Base-by-base conservation (phyloP, 2,888 invertebrate genomes). In the Ophion ventricosus region DNA sequence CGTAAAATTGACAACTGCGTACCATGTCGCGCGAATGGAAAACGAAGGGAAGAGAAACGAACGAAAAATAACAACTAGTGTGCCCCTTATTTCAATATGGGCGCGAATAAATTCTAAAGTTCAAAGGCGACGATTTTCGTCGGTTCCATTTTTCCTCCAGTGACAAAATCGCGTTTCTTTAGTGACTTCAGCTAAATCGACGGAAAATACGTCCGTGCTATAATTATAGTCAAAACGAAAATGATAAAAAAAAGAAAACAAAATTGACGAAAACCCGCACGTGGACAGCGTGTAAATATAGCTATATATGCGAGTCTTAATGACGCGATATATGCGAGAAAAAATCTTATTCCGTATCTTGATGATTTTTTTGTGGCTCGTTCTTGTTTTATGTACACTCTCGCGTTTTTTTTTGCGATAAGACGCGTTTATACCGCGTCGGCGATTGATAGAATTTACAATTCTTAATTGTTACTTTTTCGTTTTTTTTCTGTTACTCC, bases 371-470 rank as follows among this genome's bases (percentile, higher is more conserved):
- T 49, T 29, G 5, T 29, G 49, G n/a, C 11, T 17, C n/a, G 17
- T 56, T 56, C 29, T n/a, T 66, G 49, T 23, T 70, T 66, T 87
- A 86, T 87, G 80, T 87, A 87, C 85, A 87, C 86, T 87, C 85
- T 81, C 57, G 59, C 54, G 61, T 78, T 70, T 54, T 61, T 49
- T 1, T 49, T 49, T 49, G 43, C 64, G 72, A 79, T 74, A 67
- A 74, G 64, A 29, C 69, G 54, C 56, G 74, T 79, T 49, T 40
- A 69, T 49, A 57, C 70, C 63, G 78, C 72, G 40, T 78, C 77
- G 49, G 63, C 70, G 74, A 81, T 78, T 64, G 49, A 78, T 73
- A 80, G 72, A 63, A 83, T 83, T 80, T 83, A 80, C 83, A 83
- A 77, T 84, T 80, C 49, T 67, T 66, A 57, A 35, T 83, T 40